Evolutionary conservation across 2,797 vertebrate species (phyloP).

Genomic region (Rhinella marina): DNA sequence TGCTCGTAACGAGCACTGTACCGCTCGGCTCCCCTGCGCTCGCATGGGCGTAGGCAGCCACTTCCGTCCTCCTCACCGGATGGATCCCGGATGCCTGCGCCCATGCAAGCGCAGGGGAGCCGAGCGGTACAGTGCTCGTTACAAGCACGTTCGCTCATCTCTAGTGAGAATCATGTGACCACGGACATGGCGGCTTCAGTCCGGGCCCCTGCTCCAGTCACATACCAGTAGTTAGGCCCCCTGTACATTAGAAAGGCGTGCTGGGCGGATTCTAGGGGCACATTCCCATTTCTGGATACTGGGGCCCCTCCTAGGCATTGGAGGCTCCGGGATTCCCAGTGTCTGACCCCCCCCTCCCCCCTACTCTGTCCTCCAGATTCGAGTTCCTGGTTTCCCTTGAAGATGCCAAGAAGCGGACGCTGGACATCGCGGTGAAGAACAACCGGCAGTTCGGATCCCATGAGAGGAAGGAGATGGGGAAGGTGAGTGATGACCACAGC

Average conservation of each 20-base stretch:
- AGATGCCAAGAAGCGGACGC: constrained; percentile 80
- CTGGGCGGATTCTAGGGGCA: too few species aligned
- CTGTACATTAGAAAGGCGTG: too few species aligned
- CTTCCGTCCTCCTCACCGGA: too few species aligned
- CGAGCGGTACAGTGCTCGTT: too few species aligned
- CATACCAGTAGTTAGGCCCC: too few species aligned
- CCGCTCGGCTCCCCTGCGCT: too few species aligned
- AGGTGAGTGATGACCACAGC: constrained; percentile 72
- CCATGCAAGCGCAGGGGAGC: too few species aligned
- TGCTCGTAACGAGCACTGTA: too few species aligned
- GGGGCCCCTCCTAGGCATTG: background rate
- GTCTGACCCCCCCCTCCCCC: background rate
- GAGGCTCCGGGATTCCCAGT: background rate
- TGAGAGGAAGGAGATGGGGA: constrained; percentile 91
- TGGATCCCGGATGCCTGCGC: too few species aligned
- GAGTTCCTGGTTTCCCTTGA: constrained; percentile 86
- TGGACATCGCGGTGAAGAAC: constrained; percentile 93
- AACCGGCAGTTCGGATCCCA: constrained; percentile 83
- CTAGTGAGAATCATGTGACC: constrained; percentile 71
- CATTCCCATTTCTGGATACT: background rate
- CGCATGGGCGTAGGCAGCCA: too few species aligned
- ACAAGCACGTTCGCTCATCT: too few species aligned
- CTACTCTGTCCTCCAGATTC: constrained; percentile 75
- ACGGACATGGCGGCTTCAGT: background rate
- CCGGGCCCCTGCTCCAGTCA: too few species aligned